These are phyloP conservation scores for Axis porcinus DNA, from an alignment of 2,113 vertebrate species.

Conservation along the genomic window DNA sequence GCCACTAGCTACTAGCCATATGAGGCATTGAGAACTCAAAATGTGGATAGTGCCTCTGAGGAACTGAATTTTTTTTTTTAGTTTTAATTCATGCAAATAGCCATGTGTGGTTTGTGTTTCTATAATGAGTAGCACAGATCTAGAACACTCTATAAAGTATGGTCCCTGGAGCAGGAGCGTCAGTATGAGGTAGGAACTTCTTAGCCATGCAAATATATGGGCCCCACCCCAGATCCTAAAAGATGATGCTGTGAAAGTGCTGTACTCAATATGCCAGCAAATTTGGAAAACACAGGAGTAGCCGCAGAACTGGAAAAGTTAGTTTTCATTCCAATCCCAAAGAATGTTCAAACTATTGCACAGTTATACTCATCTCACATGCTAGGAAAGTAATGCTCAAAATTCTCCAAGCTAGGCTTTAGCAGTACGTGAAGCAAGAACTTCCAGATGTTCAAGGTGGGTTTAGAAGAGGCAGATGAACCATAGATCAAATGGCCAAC, in stretches of 20 bases:
- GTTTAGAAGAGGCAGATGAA: background rate
- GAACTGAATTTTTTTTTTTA: background rate
- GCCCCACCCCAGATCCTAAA: background rate
- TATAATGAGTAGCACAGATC: background rate
- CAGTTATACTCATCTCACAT: background rate
- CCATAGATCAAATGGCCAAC: background rate
- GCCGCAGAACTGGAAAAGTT: background rate
- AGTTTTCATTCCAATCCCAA: background rate
- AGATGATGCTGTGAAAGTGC: background rate
- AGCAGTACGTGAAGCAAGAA: background rate
- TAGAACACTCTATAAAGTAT: background rate
- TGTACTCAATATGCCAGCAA: background rate
- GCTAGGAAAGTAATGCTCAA: background rate
- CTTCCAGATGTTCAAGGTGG: background rate
- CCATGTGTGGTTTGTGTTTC: background rate
- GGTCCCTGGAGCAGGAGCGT: background rate
- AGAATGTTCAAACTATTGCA: background rate
- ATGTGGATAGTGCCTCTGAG: background rate
- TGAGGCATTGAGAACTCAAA: background rate
- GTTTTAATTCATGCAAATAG: background rate
- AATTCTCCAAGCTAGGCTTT: background rate
- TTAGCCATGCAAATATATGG: background rate
- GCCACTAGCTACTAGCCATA: background rate
- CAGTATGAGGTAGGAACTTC: background rate
- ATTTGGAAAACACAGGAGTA: background rate